Evolutionary conservation across 2,888 invertebrate genomes (phyloP).

Genomic region (Spodoptera littoralis): DNA sequence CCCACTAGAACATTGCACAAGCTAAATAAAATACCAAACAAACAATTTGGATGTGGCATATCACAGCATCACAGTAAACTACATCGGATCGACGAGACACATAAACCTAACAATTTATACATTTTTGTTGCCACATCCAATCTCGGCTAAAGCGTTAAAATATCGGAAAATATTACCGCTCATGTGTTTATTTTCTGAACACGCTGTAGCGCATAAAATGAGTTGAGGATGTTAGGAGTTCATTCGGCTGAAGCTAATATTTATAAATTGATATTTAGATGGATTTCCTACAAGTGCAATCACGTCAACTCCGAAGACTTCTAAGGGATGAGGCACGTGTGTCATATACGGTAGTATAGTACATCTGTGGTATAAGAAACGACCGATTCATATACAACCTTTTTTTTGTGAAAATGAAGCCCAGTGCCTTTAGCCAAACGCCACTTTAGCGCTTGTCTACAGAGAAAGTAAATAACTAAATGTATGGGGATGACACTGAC

Average conservation of each 20-base stretch:
- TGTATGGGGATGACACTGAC: no score
- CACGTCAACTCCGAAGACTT: slow-evolving; percentile 21
- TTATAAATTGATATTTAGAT: slow-evolving; percentile 51
- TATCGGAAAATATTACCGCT: slow-evolving; percentile 9
- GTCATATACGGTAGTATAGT: slow-evolving; percentile 5
- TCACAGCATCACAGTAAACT: no score
- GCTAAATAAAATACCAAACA: no score
- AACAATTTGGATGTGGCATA: no score
- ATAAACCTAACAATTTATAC: no score
- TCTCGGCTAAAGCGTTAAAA: not conserved
- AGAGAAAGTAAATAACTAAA: no score
- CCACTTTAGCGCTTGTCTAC: no score
- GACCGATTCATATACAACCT: not conserved
- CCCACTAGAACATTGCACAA: no score
- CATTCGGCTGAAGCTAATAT: slow-evolving; percentile 40
- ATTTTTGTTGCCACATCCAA: no score
- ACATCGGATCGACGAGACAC: no score
- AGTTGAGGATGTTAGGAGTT: not conserved
- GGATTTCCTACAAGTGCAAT: slow-evolving; percentile 45
- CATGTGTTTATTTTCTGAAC: slow-evolving; percentile 21
- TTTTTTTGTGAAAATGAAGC: not conserved
- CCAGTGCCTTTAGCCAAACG: no score
- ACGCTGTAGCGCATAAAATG: slow-evolving; percentile 33
- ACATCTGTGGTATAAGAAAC: not conserved
- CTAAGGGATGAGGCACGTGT: slow-evolving; percentile 4